These are phyloP conservation scores for Aphelinus certus DNA, from an alignment of 1,140 invertebrate species.

Conservation along the genomic window DNA sequence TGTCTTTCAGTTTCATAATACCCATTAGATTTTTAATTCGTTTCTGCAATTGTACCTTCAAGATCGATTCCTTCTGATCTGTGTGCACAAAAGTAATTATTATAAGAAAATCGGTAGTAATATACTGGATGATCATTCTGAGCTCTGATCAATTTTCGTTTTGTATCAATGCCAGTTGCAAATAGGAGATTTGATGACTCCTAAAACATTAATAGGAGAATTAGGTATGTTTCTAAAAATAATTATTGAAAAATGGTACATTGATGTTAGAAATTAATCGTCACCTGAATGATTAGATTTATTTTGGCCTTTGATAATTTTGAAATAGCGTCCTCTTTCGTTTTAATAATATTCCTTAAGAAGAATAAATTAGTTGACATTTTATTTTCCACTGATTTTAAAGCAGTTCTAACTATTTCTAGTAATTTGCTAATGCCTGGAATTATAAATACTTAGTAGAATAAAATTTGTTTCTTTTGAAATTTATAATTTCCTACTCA, in stretches of 20 bases:
- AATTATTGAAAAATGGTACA: too few relatives aligned
- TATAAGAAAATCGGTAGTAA: slow-evolving; percentile 27
- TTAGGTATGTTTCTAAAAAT: too few relatives aligned
- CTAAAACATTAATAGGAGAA: background rate
- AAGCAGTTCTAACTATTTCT: background rate
- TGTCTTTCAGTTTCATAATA: background rate
- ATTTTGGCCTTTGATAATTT: too few relatives aligned
- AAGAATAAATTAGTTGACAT: background rate
- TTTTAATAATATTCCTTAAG: background rate
- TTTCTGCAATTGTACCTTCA: slow-evolving; percentile 4
- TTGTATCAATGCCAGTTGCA: slow-evolving; percentile 28
- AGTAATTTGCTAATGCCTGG: background rate
- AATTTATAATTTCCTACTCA: slow-evolving; percentile 41
- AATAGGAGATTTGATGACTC: slow-evolving; percentile 28
- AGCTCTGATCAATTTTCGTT: slow-evolving; percentile 11
- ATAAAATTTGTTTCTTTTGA: too few relatives aligned
- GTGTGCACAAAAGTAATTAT: slow-evolving; percentile 17
- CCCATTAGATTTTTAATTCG: too few relatives aligned
- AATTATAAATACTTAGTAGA: too few relatives aligned
- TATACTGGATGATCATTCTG: slow-evolving; percentile 25
- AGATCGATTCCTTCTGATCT: slow-evolving; percentile 1
- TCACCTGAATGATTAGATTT: too few relatives aligned
- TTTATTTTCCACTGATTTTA: background rate
- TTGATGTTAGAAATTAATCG: too few relatives aligned
- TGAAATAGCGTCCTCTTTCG: too few relatives aligned